Conservation (phyloP, 2,113 vertebrate species). For the Ictalurus furcatus region DNA sequence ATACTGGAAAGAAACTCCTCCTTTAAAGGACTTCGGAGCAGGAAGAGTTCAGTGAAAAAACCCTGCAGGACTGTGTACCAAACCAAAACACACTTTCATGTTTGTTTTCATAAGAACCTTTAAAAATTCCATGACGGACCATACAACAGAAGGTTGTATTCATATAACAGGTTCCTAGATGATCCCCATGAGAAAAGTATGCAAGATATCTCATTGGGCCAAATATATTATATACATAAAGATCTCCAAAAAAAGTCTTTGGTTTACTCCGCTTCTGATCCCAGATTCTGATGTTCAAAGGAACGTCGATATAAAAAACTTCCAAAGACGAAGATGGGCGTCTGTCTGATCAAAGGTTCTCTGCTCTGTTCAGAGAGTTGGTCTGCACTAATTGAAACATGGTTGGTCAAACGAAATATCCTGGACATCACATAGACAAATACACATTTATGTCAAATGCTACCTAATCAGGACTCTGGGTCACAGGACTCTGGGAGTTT, state of each 20-base stretch:
- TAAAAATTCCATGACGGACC: background rate
- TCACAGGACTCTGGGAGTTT: background rate
- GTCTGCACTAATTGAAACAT: background rate
- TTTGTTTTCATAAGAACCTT: background rate
- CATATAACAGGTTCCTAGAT: background rate
- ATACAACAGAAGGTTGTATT: background rate
- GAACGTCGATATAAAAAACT: background rate
- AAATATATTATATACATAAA: background rate
- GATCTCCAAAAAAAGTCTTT: background rate
- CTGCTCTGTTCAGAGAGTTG: background rate
- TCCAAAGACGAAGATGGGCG: background rate
- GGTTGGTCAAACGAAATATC: background rate
- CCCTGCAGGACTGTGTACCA: background rate
- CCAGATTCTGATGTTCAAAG: background rate
- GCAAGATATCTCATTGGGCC: background rate
- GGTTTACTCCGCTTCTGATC: background rate
- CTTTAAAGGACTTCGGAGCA: background rate
- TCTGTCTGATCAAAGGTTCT: background rate
- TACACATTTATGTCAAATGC: background rate
- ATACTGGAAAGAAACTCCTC: background rate
- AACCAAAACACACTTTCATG: background rate
- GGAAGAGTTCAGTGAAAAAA: background rate
- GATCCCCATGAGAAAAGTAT: background rate
- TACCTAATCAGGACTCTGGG: background rate
- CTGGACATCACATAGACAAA: background rate